Conservation (phyloP, 2,113 vertebrate species). For the Terrapene triunguis region DNA sequence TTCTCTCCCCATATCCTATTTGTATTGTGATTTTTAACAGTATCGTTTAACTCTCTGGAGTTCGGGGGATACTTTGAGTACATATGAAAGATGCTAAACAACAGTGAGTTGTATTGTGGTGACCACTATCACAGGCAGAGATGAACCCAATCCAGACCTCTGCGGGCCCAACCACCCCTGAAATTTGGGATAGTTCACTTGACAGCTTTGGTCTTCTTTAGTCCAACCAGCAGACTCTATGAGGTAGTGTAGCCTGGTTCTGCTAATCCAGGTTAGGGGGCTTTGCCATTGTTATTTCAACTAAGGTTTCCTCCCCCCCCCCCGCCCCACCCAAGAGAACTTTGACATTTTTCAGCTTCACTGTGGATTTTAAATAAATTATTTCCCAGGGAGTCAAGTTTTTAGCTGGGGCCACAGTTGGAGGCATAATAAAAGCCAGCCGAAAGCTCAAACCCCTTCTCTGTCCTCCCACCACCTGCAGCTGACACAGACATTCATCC, state of each 20-base stretch:
- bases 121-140: neutral
- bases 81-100: neutral
- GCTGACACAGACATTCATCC: accelerated
- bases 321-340: accelerated
- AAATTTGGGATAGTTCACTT: neutral
- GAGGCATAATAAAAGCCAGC: neutral
- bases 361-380: neutral
- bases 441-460: neutral
- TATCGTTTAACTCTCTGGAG: neutral
- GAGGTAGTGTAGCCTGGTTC: accelerated
- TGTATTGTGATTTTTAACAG: neutral
- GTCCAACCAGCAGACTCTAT: accelerated
- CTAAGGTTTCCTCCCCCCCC: accelerated
- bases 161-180: neutral
- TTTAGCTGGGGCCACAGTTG: accelerated
- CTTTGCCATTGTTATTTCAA: accelerated
- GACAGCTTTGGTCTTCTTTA: neutral
- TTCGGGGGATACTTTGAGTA: neutral
- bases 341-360: neutral
- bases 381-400: accelerated
- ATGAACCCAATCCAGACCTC: accelerated
- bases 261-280: neutral
- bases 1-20: neutral
- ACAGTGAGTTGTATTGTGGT: neutral
- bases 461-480: neutral